These are phyloP conservation scores for Penaeus chinensis DNA, from an alignment of 1,140 invertebrate genomes.

Conservation along the genomic window DNA sequence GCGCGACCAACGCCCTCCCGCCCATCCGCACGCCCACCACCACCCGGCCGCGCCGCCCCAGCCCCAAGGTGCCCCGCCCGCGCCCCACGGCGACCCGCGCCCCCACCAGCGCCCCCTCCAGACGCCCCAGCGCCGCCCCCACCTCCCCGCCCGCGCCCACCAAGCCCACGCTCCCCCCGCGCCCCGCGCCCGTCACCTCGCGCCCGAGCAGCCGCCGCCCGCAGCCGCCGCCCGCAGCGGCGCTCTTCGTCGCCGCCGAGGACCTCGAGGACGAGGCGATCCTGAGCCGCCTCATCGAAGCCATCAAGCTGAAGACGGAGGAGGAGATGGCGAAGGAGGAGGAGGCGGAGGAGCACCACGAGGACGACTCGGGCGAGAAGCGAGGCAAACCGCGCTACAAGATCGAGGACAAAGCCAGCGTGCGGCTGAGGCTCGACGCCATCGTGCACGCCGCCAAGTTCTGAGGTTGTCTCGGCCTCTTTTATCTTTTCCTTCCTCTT, in stretches of 20 bases:
- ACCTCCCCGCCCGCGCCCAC: not conserved
- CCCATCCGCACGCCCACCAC: not conserved
- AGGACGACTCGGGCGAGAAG: not conserved
- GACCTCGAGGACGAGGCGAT: slow-evolving; percentile 26
- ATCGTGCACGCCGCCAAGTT: slow-evolving; percentile 22
- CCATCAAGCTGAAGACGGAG: slow-evolving; percentile 32
- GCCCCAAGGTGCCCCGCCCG: not conserved
- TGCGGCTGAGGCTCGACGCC: slow-evolving; percentile 11
- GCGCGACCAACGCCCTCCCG: not conserved
- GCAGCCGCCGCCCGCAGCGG: not conserved
- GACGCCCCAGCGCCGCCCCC: not conserved
- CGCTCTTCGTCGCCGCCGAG: slow-evolving; percentile 9
- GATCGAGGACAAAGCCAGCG: slow-evolving; percentile 41
- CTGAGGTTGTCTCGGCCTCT: not conserved
- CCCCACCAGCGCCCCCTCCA: not conserved
- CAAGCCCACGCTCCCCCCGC: not conserved
- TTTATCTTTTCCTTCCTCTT: not conserved
- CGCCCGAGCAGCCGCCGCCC: not conserved
- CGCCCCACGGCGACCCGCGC: not conserved
- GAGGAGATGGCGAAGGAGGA: not conserved
- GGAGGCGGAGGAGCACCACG: not conserved
- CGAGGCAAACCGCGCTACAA: slow-evolving; percentile 14
- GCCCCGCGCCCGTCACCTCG: not conserved
- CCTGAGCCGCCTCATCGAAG: slow-evolving; percentile 43
- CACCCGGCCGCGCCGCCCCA: not conserved